Base-by-base conservation (phyloP, 2,113 vertebrate species). In the Calypte anna region DNA sequence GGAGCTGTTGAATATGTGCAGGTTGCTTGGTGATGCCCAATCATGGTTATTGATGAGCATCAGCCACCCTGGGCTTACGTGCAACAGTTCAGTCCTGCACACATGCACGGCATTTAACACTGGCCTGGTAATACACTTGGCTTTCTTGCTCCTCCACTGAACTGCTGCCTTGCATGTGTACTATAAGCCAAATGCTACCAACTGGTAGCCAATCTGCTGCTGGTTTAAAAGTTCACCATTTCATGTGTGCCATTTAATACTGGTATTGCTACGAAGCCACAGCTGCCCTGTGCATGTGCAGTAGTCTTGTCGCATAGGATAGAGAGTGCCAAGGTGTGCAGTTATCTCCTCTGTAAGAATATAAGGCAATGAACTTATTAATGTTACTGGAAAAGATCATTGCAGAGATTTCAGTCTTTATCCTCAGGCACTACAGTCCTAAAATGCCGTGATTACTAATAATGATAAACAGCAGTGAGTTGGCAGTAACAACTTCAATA, bases 71-170 rank as follows among this genome's bases (percentile, higher is more conserved):
- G 38, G 24, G 16, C 64, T 38, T 38, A 64, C 0, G 0, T 10
- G 24, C 61, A 82, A 4, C 2, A 68, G 51, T 44, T 58, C 55
- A 67, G 48, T 23, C 58, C 61, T 16, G 4, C 21, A n/a, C 17
- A 22, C 13, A 4, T 0, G 0, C 36, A 12, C 6, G 27, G 43
- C 8, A 3, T 36, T 55, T 63, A 27, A 9, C 6, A 6, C 27
- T 75, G 50, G 21, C 21, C 28, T 22, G 7, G 18, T 10, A 40
- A 40, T 11, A 20, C 21, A n/a, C 1, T 14, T 11, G 7, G 36
- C 19, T 30, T 73, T 27, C 22, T 46, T 57, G 21, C 19, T 36
- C 16, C 27, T 61, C 19, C 22, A 28, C 30, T 19, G 28, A 63
- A 51, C 0, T 4, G 16, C 54, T 51, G 23, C 51, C n/a, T 46